These are phyloP conservation scores for Sphaeramia orbicularis DNA, from an alignment of 2,797 vertebrate genomes.

Conservation along the genomic window DNA sequence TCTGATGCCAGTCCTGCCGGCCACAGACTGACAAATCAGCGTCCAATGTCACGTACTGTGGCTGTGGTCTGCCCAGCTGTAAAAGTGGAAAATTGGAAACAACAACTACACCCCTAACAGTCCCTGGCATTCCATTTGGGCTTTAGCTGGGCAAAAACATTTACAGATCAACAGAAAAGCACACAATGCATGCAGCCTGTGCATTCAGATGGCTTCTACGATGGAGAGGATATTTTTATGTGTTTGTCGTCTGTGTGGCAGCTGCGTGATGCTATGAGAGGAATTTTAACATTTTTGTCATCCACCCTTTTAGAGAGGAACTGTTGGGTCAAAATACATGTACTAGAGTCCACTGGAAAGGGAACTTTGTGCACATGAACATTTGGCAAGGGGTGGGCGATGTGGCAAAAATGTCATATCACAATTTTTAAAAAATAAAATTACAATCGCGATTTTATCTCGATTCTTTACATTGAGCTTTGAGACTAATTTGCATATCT, in stretches of 20 bases:
- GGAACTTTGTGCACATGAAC: no score
- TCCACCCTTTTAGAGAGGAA: no score
- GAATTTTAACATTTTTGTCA: not conserved
- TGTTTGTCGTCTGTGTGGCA: not conserved
- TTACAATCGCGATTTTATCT: no score
- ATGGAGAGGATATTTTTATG: constrained; percentile 20
- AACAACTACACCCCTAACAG: constrained; percentile 76
- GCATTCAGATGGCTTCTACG: constrained; percentile 39
- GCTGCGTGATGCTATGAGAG: not conserved
- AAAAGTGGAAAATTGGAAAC: constrained; percentile 84
- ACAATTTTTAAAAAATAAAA: no score
- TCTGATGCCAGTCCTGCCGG: constrained; percentile 45
- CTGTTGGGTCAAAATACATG: no score
- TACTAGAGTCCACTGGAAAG: no score
- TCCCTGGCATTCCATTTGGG: constrained; percentile 75
- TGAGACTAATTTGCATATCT: no score
- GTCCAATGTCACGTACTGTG: constrained; percentile 68
- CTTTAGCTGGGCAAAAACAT: constrained; percentile 61
- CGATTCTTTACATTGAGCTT: no score
- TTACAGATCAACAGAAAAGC: constrained; percentile 71
- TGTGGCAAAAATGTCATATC: no score
- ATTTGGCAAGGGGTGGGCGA: no score
- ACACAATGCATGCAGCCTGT: constrained; percentile 40
- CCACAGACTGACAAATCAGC: constrained; percentile 57
- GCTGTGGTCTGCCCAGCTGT: constrained; percentile 73